Conservation (phyloP, 2,113 vertebrate genomes). For the Australoheros scitulus region DNA sequence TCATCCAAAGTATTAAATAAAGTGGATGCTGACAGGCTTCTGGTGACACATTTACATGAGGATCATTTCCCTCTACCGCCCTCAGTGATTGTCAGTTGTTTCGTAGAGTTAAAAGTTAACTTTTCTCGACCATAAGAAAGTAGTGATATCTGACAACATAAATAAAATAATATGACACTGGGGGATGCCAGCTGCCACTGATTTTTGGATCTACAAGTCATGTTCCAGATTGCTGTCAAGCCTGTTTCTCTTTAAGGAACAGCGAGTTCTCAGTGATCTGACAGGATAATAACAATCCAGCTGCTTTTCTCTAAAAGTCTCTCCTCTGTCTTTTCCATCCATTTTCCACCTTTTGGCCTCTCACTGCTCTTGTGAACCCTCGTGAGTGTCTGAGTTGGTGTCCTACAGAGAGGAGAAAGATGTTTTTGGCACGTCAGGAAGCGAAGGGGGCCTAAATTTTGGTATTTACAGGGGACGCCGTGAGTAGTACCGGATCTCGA, state of each 20-base stretch:
- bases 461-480: constrained; percentile 56
- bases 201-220: not conserved
- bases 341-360: constrained; percentile 12
- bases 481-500: constrained; percentile 30
- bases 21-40: not conserved
- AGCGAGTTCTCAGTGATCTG: not conserved
- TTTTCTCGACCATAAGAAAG: not conserved
- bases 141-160: not conserved
- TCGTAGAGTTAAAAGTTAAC: not conserved
- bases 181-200: not conserved
- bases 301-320: constrained; percentile 8
- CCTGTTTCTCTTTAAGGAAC: not conserved
- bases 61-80: not conserved
- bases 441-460: constrained; percentile 37
- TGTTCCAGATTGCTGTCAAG: not conserved
- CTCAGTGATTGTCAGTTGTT: not conserved
- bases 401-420: constrained; percentile 7
- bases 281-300: not conserved
- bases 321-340: not conserved
- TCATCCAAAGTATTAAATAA: not conserved
- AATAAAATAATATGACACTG: not conserved
- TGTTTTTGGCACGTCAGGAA: constrained; percentile 27
- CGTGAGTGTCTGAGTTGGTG: constrained; percentile 17
- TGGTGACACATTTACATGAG: not conserved
- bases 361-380: not conserved